These are phyloP conservation scores for Sylvilagus floridanus DNA, from an alignment of 2,797 vertebrate genomes.

Conservation along the genomic window DNA sequence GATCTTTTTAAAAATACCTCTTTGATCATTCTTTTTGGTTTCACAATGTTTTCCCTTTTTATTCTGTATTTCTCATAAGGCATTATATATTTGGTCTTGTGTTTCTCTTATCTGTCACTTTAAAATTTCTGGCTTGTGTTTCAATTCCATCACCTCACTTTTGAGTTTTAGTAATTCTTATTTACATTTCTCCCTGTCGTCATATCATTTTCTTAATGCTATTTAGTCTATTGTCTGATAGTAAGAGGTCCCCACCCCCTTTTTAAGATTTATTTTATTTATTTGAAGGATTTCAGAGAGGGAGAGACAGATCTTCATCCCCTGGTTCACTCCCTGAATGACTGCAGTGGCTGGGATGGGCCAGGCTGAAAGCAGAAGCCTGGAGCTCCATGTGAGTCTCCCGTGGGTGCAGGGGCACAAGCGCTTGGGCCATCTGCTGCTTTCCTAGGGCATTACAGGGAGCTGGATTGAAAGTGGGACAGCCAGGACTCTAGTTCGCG, in stretches of 20 bases:
- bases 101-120: background rate
- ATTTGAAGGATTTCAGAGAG: too few species aligned
- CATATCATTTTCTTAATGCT: background rate
- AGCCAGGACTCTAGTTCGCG: too few species aligned
- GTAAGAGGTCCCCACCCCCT: background rate
- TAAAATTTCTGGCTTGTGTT: background rate
- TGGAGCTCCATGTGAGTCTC: too few species aligned
- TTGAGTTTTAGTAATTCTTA: background rate
- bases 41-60: background rate
- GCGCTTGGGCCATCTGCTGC: too few species aligned
- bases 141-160: background rate
- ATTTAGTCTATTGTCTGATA: background rate
- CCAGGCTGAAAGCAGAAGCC: too few species aligned
- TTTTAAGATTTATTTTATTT: too few species aligned
- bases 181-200: background rate
- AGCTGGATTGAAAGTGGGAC: too few species aligned
- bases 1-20: background rate
- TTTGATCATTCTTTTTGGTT: background rate
- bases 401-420: too few species aligned
- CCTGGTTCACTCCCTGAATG: too few species aligned
- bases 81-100: background rate
- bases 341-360: too few species aligned
- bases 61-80: background rate
- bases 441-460: too few species aligned
- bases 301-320: too few species aligned